Conservation (phyloP, 92 coral and sea anemone genomes). For the Palythoa caribaeorum region DNA sequence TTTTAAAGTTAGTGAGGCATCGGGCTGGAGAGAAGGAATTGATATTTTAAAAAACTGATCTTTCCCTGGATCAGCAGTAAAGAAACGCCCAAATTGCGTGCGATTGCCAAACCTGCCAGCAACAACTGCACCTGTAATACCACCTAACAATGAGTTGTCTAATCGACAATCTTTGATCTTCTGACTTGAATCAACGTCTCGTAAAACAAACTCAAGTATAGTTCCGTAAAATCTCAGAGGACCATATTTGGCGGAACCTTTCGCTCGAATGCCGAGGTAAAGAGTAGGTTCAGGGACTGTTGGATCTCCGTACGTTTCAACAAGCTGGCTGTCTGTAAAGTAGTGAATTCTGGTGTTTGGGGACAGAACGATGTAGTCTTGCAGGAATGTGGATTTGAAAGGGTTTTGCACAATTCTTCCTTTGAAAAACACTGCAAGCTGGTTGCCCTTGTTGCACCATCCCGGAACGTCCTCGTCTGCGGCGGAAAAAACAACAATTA, state of each 20-base stretch:
- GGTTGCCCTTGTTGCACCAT: slow-evolving; percentile 46
- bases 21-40: slow-evolving; percentile 18
- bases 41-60: slow-evolving; percentile 26
- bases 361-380: slow-evolving; percentile 7
- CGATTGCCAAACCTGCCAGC: slow-evolving; percentile 5
- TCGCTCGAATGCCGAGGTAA: slow-evolving; percentile 25
- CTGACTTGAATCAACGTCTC: slow-evolving; percentile 18
- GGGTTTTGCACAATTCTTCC: slow-evolving; percentile 22
- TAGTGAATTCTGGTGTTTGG: slow-evolving; percentile 14
- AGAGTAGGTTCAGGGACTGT: slow-evolving; percentile 30
- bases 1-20: slow-evolving; percentile 19
- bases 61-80: neutral
- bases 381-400: neutral
- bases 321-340: slow-evolving; percentile 48
- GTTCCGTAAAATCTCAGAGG: slow-evolving; percentile 59
- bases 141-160: neutral
- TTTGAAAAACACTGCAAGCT: slow-evolving; percentile 37
- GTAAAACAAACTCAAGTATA: slow-evolving; percentile 14
- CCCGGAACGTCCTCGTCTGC: slow-evolving; percentile 7
- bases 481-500: neutral
- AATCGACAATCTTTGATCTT: slow-evolving; percentile 28
- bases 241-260: slow-evolving; percentile 62
- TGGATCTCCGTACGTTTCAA: slow-evolving; percentile 24
- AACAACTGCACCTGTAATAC: slow-evolving; percentile 2
- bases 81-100: slow-evolving; percentile 27